phyloP scores from a whole-genome alignment of 2,113 vertebrate species.

The Dipodomys merriami region DNA sequence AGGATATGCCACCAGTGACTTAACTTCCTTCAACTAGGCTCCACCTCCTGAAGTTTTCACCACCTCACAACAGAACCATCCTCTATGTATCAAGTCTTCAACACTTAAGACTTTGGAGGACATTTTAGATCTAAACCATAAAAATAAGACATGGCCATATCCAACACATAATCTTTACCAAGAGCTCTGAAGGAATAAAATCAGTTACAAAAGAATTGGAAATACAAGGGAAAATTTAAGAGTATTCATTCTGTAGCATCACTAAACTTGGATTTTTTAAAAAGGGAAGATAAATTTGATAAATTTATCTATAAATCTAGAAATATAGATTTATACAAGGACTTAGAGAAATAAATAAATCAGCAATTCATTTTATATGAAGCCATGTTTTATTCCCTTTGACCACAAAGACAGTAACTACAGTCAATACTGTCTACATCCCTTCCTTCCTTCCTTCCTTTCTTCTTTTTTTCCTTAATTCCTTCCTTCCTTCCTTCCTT shows the following conservation, averaged over 20 bases:
- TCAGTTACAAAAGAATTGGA: slow-evolving; percentile 10
- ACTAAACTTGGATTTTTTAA: background rate
- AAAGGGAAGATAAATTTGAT: background rate
- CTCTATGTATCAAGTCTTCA: no score
- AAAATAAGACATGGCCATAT: background rate
- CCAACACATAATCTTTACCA: background rate
- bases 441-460: no score
- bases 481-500: no score
- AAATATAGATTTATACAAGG: slow-evolving; percentile 30
- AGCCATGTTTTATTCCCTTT: background rate
- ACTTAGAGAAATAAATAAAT: slow-evolving; percentile 11
- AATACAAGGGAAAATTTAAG: background rate
- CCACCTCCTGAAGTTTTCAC: no score
- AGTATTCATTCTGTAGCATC: background rate
- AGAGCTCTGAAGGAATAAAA: background rate
- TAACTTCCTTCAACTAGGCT: no score
- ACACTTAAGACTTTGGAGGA: no score
- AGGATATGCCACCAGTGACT: no score
- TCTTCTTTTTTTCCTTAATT: no score
- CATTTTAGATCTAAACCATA: background rate
- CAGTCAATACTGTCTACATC: background rate
- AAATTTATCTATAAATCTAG: background rate
- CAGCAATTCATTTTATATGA: background rate
- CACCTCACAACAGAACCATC: no score
- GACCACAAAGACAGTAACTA: background rate